Conservation (phyloP, 2,797 vertebrate species). For the Melopsittacus undulatus region DNA sequence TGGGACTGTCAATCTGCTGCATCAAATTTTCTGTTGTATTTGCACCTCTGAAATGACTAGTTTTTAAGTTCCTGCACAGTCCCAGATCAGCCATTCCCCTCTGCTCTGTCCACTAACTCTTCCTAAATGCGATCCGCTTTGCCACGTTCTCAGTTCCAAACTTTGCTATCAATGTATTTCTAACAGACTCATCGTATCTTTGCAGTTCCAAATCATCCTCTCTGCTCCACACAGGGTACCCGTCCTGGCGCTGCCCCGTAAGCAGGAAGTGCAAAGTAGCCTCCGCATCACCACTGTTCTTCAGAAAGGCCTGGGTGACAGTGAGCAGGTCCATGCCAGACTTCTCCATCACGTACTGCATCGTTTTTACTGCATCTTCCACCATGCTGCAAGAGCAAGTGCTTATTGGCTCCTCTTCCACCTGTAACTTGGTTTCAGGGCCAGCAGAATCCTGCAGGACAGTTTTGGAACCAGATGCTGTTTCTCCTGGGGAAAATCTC, state of each 20-base stretch:
- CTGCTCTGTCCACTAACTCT: constrained; percentile 53
- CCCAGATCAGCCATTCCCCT: neutral
- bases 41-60: neutral
- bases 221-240: constrained; percentile 76
- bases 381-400: too few species aligned
- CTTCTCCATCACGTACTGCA: too few species aligned
- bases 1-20: too few species aligned
- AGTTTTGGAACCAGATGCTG: too few species aligned
- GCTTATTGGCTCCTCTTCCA: too few species aligned
- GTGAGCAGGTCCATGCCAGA: neutral
- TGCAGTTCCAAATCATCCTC: constrained; percentile 78
- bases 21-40: neutral
- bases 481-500: too few species aligned
- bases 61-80: neutral
- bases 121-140: constrained; percentile 74
- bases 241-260: constrained; percentile 41
- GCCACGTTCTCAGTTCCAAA: constrained; percentile 79
- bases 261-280: too few species aligned
- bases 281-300: too few species aligned
- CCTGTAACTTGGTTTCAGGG: too few species aligned
- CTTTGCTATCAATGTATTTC: constrained; percentile 70
- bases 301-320: constrained; percentile 70
- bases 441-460: too few species aligned
- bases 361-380: too few species aligned
- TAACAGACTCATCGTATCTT: constrained; percentile 54